phyloP scores from a whole-genome alignment of 2,113 vertebrate species.

The Trogon surrucura region DNA sequence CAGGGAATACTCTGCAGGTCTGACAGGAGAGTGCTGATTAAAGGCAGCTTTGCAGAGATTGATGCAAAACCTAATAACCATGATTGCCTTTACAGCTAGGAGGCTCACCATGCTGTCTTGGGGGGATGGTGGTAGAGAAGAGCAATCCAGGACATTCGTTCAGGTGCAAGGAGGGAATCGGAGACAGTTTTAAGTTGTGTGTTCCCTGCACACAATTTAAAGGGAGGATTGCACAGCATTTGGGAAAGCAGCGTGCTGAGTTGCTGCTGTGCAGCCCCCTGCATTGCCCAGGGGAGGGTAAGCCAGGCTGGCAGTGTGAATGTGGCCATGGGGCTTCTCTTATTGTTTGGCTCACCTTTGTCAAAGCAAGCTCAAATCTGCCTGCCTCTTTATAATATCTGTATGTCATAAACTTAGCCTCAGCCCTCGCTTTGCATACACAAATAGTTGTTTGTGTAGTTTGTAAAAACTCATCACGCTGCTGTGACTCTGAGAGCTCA shows the following conservation, averaged over 20 bases:
- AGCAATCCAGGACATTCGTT: neutral
- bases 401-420: neutral
- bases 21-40: neutral
- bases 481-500: neutral
- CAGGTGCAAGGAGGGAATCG: neutral
- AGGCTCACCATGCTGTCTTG: neutral
- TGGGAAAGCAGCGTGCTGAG: neutral
- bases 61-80: neutral
- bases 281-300: neutral
- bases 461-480: neutral
- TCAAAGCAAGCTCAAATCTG: neutral
- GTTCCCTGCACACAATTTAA: neutral
- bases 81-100: neutral
- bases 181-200: neutral
- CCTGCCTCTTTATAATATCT: neutral
- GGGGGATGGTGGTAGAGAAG: neutral
- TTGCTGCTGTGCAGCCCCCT: rapidly evolving
- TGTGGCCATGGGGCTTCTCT: neutral
- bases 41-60: neutral
- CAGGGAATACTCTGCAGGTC: neutral
- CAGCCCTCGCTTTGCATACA: neutral
- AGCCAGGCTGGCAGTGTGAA: neutral
- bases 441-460: neutral
- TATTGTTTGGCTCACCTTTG: neutral
- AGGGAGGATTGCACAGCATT: neutral